phyloP scores from a whole-genome alignment of 1,140 invertebrate genomes.

The Sarcophaga bullata region DNA sequence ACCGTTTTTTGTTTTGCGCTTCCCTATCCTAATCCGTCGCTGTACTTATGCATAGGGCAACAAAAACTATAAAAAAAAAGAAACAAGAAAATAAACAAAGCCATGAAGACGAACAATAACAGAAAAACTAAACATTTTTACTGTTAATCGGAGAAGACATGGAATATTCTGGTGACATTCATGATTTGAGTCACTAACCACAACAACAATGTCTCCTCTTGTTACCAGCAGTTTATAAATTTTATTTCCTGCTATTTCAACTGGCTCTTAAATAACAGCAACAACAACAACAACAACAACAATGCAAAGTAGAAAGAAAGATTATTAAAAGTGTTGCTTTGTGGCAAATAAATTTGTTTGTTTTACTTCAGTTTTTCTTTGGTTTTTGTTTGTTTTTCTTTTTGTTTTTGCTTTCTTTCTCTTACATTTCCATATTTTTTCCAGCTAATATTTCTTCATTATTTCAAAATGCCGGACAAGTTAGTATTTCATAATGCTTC shows the following conservation, averaged over 20 bases:
- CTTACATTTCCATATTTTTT: not conserved
- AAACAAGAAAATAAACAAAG: too few relatives aligned
- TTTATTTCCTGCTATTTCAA: not conserved
- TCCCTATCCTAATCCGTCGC: too few relatives aligned
- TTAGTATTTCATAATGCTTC: not conserved
- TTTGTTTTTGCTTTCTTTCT: not conserved
- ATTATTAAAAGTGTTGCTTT: not conserved
- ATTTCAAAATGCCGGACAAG: not conserved
- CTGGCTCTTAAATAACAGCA: not conserved
- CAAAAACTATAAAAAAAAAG: too few relatives aligned
- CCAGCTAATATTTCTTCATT: too few relatives aligned
- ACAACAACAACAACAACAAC: not conserved
- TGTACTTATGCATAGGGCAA: too few relatives aligned
- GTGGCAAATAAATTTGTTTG: not conserved
- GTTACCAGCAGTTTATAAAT: not conserved
- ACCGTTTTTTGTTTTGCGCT: too few relatives aligned
- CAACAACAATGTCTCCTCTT: not conserved
- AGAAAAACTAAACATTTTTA: not conserved
- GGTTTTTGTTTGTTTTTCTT: not conserved
- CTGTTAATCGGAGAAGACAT: not conserved
- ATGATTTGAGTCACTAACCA: not conserved
- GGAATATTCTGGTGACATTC: conserved; percentile 14
- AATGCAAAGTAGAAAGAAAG: not conserved
- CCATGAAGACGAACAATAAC: not conserved
- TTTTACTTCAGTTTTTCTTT: not conserved